Conservation (phyloP, 2,888 invertebrate genomes). For the Thalpophila matura region DNA sequence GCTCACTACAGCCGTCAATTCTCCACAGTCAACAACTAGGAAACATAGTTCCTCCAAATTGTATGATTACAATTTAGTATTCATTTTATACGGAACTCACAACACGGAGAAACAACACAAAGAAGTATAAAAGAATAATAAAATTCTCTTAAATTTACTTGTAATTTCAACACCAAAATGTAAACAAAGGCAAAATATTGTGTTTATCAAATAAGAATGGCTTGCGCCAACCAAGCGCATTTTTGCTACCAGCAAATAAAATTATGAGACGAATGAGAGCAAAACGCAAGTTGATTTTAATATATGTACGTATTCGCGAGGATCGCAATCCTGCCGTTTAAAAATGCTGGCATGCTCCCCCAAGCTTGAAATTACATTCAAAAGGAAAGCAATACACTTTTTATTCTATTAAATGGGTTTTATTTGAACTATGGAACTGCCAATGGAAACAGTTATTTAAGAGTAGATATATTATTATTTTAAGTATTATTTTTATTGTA, state of each 20-base stretch:
- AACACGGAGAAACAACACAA: neutral
- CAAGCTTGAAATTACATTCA: constrained; percentile 78
- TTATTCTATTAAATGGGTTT: constrained; percentile 56
- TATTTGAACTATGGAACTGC: constrained; percentile 49
- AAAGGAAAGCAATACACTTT: constrained; percentile 71
- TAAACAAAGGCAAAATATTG: constrained; percentile 55
- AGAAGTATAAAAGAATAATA: constrained; percentile 14
- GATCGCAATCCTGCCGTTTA: constrained; percentile 74
- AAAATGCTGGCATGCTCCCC: constrained; percentile 78
- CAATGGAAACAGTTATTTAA: constrained; percentile 25
- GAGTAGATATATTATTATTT: neutral
- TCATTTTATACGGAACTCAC: too few species aligned
- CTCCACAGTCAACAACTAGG: too few species aligned
- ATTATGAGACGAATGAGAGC: constrained; percentile 87
- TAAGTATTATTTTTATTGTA: neutral
- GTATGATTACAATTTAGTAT: too few species aligned
- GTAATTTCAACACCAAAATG: constrained; percentile 36
- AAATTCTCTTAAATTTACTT: constrained; percentile 27
- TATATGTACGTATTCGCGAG: constrained; percentile 75
- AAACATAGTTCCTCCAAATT: too few species aligned
- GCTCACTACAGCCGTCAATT: too few species aligned
- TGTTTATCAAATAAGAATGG: constrained; percentile 65
- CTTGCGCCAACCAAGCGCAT: constrained; percentile 71
- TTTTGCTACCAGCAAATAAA: constrained; percentile 78
- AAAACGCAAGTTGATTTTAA: constrained; percentile 84